Evolutionary conservation across 1,140 invertebrate genomes (phyloP), one percentile per base, ranked within the genome.

Genomic region (Trichomalopsis sarcophagae): DNA sequence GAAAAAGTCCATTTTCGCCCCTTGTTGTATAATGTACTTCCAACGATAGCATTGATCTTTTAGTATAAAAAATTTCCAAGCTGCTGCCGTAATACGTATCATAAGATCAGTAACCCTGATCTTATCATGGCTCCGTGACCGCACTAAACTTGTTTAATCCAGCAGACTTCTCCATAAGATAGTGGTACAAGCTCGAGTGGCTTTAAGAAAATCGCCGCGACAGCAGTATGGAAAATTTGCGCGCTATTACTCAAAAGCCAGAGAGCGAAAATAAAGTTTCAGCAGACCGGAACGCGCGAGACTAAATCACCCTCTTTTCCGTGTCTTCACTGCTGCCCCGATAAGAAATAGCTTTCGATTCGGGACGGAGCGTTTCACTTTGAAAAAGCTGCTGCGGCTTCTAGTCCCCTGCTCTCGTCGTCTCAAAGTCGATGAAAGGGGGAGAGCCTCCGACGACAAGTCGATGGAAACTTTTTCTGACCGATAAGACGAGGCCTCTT

Each of bases 401-500:
- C 69, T 71, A 33, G 55, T 86, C 76, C n/a, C 75, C 76, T 27
- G 66, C 50, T 55, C 2, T 76, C 81, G 75, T 81, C 66, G 40
- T 50, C 23, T 71, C 69, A 71, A 71, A 30, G 69, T 27, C 23
- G 10, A 9, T 44, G 40, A 44, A 44, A 44, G 75, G 76, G 50
- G 17, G 27, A 23, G 50, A 7, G 40, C 10, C 62, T 30, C 77
- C 74, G 82, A 84, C 86, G 81, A 84, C 86, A 82, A 84, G 87
- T 68, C 86, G 86, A 87, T 83, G 83, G 78, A 87, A 89, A 89
- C 81, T 88, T 87, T 79, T 76, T 80, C n/a, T n/a, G 62, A 69
- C 55, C 85, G 88, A 88, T 89, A 89, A 89, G 90, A 87, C 79
- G 84, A 87, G 85, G 84, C 89, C 83, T 86, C 86, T 90, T 90